Evolutionary conservation across 2,797 vertebrate genomes (phyloP).

Genomic region (Melanotaenia nigrans): DNA sequence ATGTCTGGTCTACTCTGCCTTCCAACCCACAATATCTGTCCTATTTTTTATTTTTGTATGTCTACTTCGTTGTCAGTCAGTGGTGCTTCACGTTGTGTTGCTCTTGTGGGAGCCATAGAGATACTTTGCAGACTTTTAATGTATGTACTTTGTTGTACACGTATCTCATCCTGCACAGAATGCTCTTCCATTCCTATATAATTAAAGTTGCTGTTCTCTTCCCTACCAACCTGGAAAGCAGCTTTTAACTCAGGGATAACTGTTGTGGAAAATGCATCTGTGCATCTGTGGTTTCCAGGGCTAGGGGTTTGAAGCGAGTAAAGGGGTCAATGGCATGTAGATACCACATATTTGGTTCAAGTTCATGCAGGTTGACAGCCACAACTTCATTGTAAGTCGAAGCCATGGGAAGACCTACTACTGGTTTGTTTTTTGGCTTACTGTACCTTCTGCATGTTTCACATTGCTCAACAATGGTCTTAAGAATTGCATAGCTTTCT

Average conservation of each 20-base stretch:
- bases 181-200: not conserved
- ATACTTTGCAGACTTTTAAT: not conserved
- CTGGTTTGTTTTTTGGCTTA: too few species aligned
- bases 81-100: not conserved
- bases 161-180: not conserved
- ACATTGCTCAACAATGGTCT: too few species aligned
- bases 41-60: not conserved
- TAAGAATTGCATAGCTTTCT: too few species aligned
- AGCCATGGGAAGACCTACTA: too few species aligned
- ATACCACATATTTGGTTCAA: too few species aligned
- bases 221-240: not conserved
- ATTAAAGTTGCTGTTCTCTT: conserved; percentile 1
- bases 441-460: too few species aligned
- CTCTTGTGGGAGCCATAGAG: conserved; percentile 1
- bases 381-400: too few species aligned
- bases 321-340: too few species aligned
- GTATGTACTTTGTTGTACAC: not conserved
- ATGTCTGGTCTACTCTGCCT: conserved; percentile 3
- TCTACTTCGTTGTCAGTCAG: not conserved
- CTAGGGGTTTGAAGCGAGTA: too few species aligned
- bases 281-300: too few species aligned
- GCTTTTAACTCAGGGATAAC: not conserved
- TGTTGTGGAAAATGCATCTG: not conserved
- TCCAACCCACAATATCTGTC: not conserved
- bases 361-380: too few species aligned